Evolutionary conservation across 2,113 vertebrate genomes (phyloP).

Genomic region (Ramphastos sulfuratus): DNA sequence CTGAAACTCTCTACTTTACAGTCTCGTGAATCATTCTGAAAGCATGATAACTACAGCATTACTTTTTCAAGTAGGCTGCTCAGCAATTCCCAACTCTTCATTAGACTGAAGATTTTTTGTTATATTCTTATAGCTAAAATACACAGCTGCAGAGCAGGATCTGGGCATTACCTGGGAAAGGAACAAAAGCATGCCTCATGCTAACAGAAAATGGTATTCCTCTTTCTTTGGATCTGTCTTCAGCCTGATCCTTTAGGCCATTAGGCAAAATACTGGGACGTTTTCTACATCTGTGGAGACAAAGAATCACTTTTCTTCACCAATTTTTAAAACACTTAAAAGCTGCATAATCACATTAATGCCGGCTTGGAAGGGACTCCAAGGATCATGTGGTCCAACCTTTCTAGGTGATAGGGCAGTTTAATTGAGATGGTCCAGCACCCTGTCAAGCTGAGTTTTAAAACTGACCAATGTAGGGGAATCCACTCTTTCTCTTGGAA

Average conservation of each 20-base stretch:
- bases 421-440: no score
- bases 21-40: not conserved
- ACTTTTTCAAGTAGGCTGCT: not conserved
- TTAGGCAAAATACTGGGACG: not conserved
- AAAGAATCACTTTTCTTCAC: not conserved
- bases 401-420: no score
- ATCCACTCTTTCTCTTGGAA: no score
- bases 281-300: conserved; percentile 57
- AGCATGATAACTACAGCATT: not conserved
- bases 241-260: not conserved
- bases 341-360: not conserved
- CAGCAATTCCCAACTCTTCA: not conserved
- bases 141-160: not conserved
- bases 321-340: not conserved
- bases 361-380: no score
- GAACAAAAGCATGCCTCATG: conserved; percentile 94
- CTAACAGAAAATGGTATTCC: conserved; percentile 87
- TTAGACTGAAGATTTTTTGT: not conserved
- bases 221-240: conserved; percentile 61
- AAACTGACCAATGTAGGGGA: no score
- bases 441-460: no score
- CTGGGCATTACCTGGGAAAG: conserved; percentile 86
- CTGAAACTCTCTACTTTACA: not conserved
- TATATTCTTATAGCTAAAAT: not conserved
- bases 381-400: no score